phyloP scores from a whole-genome alignment of 2,113 vertebrate species.

The Notothenia coriiceps region DNA sequence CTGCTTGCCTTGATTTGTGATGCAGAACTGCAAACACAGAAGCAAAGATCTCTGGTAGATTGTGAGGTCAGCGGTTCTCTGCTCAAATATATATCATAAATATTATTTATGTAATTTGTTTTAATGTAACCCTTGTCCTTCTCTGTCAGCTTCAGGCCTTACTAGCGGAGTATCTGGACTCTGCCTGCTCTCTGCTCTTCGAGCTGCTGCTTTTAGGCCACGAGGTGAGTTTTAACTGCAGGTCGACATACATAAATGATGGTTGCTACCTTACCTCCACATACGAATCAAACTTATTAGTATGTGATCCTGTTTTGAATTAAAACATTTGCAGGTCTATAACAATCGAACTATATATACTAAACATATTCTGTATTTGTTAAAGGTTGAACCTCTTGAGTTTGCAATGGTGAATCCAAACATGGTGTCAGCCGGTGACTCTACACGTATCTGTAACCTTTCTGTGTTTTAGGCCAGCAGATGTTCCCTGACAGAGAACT shows the following conservation, averaged over 20 bases:
- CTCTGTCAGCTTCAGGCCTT: slow-evolving; percentile 63
- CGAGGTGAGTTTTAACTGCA: slow-evolving; percentile 58
- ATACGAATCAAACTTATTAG: no score
- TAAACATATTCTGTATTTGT: no score
- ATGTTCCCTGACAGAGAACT: slow-evolving; percentile 57
- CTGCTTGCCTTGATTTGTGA: slow-evolving; percentile 78
- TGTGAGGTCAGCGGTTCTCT: slow-evolving; percentile 61
- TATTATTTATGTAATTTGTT: not conserved
- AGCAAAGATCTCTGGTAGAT: not conserved
- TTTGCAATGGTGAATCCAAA: no score
- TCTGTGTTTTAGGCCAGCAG: slow-evolving; percentile 69
- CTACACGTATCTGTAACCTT: not conserved
- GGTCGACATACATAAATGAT: not conserved
- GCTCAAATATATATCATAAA: no score
- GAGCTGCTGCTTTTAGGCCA: slow-evolving; percentile 81
- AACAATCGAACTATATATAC: no score
- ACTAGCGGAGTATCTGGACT: slow-evolving; percentile 78
- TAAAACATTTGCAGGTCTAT: no score
- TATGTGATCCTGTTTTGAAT: no score
- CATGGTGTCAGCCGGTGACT: not conserved
- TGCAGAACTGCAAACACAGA: slow-evolving; percentile 51
- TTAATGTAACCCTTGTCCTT: not conserved
- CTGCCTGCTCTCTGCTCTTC: slow-evolving; percentile 78
- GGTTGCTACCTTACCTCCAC: no score
- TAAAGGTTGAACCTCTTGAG: no score